A percentile compares a stretch with the other conserved stretches of the same genome.
phyloP scores from a whole-genome alignment of 1,140 invertebrate genomes.

The Ptiloglossa arizonensis region DNA sequence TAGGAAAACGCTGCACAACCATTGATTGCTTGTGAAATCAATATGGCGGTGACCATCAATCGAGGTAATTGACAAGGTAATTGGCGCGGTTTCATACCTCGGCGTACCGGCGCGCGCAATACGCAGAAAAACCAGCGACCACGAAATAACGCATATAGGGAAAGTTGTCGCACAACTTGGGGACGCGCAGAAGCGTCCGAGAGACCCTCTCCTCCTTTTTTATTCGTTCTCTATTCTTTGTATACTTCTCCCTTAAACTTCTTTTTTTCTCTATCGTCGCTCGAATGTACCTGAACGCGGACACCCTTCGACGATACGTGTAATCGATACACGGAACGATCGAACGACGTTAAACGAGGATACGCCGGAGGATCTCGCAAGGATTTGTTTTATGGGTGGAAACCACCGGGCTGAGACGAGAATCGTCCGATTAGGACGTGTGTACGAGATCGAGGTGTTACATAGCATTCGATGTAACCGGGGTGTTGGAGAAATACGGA shows the following conservation, averaged over 20 bases:
- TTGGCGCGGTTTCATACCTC: constrained; percentile 64
- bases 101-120: constrained; percentile 26
- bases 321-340: background rate
- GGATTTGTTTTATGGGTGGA: no score
- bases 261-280: background rate
- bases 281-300: background rate
- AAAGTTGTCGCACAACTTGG: constrained; percentile 56
- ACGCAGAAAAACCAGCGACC: constrained; percentile 28
- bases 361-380: no score
- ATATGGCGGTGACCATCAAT: constrained; percentile 69
- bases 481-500: no score
- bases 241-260: background rate
- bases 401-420: no score
- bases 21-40: constrained; percentile 66
- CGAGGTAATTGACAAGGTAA: constrained; percentile 72
- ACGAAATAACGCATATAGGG: constrained; percentile 66
- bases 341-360: no score
- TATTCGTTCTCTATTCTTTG: background rate
- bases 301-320: background rate
- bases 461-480: no score
- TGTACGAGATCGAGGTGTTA: no score
- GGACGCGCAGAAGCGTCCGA: background rate
- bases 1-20: constrained; percentile 29
- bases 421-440: no score
- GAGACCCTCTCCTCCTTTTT: constrained; percentile 5